A percentile compares a stretch with the other conserved stretches of the same genome.
Conservation (phyloP, 2,888 invertebrate genomes). For the Ganaspis brasiliensis region DNA sequence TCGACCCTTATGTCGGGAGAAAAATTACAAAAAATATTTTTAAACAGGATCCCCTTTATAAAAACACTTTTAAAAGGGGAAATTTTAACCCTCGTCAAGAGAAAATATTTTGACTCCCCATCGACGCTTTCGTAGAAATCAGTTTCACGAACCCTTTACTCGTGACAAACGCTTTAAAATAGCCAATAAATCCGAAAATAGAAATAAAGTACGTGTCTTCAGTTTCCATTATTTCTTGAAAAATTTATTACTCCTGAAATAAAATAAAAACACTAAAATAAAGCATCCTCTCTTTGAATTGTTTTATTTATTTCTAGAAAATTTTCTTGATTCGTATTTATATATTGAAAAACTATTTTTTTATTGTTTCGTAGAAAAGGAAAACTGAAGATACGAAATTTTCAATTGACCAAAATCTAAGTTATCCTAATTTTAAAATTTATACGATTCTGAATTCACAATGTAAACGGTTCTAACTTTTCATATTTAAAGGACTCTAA, state of each 20-base stretch:
- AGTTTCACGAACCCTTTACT: slow-evolving; percentile 26
- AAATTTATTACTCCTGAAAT: not conserved
- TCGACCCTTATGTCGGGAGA: not conserved
- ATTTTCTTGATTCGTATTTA: no score
- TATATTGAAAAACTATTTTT: no score
- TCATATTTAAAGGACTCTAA: no score
- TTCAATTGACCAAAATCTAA: no score
- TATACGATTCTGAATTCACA: no score
- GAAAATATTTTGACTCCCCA: slow-evolving; percentile 39
- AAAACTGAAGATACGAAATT: no score
- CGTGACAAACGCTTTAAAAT: slow-evolving; percentile 19
- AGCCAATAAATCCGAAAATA: slow-evolving; percentile 1
- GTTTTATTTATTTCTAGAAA: no score
- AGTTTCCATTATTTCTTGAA: not conserved
- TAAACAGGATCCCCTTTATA: not conserved
- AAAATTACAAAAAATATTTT: slow-evolving; percentile 3
- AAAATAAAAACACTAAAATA: no score
- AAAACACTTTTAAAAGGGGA: slow-evolving; percentile 20
- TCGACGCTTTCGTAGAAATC: slow-evolving; percentile 10
- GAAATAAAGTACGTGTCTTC: not conserved
- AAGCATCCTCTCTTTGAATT: no score
- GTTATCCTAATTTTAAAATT: no score
- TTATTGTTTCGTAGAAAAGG: no score
- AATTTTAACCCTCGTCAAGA: slow-evolving; percentile 8
- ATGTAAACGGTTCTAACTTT: no score